Conservation (phyloP, 2,888 invertebrate species). For the Eurytoma adleriae region DNA sequence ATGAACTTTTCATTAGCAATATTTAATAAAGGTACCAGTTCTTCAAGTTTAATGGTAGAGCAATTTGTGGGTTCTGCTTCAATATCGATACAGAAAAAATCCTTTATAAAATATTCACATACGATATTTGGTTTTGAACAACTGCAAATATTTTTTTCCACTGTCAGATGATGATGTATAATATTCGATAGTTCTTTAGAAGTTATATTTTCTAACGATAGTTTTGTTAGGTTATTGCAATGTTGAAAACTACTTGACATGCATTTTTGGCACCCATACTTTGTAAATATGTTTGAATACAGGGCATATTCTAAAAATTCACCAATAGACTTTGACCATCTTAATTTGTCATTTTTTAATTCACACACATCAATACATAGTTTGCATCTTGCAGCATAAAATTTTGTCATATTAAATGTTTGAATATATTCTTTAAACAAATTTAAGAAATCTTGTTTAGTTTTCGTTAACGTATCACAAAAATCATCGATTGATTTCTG, state of each 20-base stretch:
- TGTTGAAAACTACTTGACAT: background rate
- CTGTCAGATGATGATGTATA: background rate
- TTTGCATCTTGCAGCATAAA: background rate
- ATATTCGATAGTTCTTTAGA: background rate
- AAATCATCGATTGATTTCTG: slow-evolving; percentile 12
- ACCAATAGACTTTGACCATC: background rate
- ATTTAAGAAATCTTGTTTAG: background rate
- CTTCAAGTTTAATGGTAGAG: background rate
- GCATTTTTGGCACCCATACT: background rate
- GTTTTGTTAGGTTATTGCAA: background rate
- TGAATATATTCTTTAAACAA: slow-evolving; percentile 4
- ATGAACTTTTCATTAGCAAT: slow-evolving; percentile 2
- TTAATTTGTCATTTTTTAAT: slow-evolving; percentile 5
- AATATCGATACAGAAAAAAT: slow-evolving; percentile 6
- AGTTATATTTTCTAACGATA: background rate
- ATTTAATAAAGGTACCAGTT: background rate
- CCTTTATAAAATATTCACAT: background rate
- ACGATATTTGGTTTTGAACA: background rate
- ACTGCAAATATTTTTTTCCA: background rate
- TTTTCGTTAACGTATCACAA: slow-evolving; percentile 5
- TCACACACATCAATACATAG: slow-evolving; percentile 2
- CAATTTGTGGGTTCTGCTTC: background rate
- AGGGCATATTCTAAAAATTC: slow-evolving; percentile 1
- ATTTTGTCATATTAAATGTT: slow-evolving; percentile 18
- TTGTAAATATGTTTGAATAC: slow-evolving; percentile 11